Percentiles rank a stretch among this genome's conserved stretches.
Evolutionary conservation across 2,888 invertebrate genomes (phyloP).

Genomic region (Seira sanloemensis): DNA sequence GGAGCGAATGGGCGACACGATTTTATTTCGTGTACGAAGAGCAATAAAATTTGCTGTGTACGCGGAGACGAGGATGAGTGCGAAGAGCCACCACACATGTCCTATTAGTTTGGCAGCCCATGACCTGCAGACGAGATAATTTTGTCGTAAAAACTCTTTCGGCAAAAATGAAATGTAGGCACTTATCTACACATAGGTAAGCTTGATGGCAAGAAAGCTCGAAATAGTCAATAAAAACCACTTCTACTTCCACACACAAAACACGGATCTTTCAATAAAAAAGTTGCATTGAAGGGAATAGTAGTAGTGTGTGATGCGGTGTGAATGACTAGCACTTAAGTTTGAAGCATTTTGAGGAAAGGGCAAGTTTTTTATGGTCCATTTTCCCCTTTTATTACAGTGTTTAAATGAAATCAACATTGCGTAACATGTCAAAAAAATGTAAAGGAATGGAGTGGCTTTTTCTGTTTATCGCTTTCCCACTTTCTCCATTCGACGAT

Average conservation of each 20-base stretch:
- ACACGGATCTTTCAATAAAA: not conserved
- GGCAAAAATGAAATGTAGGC: not conserved
- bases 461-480: no score
- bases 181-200: not conserved
- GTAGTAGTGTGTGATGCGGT: not conserved
- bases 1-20: constrained; percentile 80
- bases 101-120: constrained; percentile 58
- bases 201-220: not conserved
- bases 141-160: constrained; percentile 43
- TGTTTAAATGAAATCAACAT: constrained; percentile 61
- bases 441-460: not conserved
- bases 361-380: constrained; percentile 56
- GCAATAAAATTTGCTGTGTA: constrained; percentile 99
- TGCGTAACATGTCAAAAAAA: constrained; percentile 1
- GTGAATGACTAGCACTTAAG: not conserved
- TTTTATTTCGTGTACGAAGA: constrained; percentile 96
- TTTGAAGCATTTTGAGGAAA: not conserved
- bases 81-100: constrained; percentile 98
- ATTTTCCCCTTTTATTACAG: constrained; percentile 55
- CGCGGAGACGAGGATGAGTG: constrained; percentile 96
- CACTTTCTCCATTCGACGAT: no score
- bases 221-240: constrained; percentile 2
- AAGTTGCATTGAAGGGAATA: not conserved
- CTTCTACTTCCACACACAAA: not conserved
- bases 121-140: constrained; percentile 44